A percentile compares a stretch with the other conserved stretches of the same genome.
These are phyloP conservation scores for Chironomus tentans DNA, from an alignment of 2,888 invertebrate genomes.

Conservation along the genomic window DNA sequence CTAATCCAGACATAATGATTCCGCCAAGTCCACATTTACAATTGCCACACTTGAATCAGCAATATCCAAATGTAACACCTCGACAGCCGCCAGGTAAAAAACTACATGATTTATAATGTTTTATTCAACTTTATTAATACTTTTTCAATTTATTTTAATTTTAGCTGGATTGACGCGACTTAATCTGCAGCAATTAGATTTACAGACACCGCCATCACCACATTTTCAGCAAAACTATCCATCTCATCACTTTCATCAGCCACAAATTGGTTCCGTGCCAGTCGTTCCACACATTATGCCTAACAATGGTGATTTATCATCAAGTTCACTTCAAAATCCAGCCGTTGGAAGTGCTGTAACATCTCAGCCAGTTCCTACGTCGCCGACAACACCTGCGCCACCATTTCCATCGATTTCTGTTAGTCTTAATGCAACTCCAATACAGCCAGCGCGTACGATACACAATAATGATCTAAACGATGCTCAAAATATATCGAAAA, in stretches of 20 bases:
- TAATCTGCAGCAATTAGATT: conserved; percentile 6
- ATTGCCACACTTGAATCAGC: neutral
- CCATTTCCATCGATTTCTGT: neutral
- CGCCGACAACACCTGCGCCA: conserved; percentile 5
- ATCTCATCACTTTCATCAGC: neutral
- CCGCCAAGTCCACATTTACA: neutral
- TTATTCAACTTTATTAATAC: neutral
- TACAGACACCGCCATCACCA: neutral
- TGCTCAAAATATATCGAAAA: conserved; percentile 42
- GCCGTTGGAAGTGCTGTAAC: conserved; percentile 7
- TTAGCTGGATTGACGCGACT: conserved; percentile 12
- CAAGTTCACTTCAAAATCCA: neutral
- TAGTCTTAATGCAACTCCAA: neutral
- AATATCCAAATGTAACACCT: conserved; percentile 13
- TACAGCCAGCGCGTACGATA: conserved; percentile 14
- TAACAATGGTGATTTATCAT: conserved; percentile 7
- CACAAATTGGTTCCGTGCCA: conserved; percentile 13
- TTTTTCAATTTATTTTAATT: conserved; percentile 1
- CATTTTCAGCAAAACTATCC: conserved; percentile 15
- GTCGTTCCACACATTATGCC: conserved; percentile 7
- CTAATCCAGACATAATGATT: conserved; percentile 4
- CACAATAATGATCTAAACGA: conserved; percentile 38
- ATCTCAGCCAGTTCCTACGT: neutral
- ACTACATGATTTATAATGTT: neutral
- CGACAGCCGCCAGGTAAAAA: conserved; percentile 22